phyloP scores from a whole-genome alignment of 2,888 invertebrate genomes.

The Rotaria macrura region DNA sequence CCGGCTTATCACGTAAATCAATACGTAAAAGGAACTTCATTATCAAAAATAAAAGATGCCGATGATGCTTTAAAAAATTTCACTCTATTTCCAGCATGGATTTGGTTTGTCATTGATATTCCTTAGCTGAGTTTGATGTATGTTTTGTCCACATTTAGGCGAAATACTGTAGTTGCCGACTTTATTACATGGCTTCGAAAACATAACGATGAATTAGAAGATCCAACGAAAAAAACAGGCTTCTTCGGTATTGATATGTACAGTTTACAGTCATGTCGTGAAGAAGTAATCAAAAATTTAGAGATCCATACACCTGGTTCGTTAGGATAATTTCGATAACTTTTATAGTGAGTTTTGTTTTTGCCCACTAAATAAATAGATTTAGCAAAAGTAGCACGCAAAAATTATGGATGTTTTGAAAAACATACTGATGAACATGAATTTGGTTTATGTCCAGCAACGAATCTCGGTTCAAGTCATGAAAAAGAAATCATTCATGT shows the following conservation, averaged over 20 bases:
- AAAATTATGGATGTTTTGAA: not conserved
- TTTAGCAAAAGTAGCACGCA: not conserved
- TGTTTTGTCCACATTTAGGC: not conserved
- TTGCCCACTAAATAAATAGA: not conserved
- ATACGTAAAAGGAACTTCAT: not conserved
- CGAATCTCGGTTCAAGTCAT: not conserved
- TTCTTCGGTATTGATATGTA: not conserved
- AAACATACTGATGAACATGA: not conserved
- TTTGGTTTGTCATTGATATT: not conserved
- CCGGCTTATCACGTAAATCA: not conserved
- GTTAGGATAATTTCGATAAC: too few species aligned
- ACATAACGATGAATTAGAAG: not conserved
- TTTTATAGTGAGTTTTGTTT: too few species aligned
- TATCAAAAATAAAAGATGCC: not conserved
- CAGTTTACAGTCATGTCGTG: not conserved
- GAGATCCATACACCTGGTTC: not conserved
- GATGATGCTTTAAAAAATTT: not conserved
- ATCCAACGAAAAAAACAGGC: not conserved
- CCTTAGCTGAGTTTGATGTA: too few species aligned
- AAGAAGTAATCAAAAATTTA: not conserved
- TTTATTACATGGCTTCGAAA: not conserved
- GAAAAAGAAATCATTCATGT: not conserved
- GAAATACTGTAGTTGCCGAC: not conserved
- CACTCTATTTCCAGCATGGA: not conserved
- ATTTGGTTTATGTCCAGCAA: not conserved